Conservation (phyloP, 2,113 vertebrate genomes). For the Aplodontia rufa region DNA sequence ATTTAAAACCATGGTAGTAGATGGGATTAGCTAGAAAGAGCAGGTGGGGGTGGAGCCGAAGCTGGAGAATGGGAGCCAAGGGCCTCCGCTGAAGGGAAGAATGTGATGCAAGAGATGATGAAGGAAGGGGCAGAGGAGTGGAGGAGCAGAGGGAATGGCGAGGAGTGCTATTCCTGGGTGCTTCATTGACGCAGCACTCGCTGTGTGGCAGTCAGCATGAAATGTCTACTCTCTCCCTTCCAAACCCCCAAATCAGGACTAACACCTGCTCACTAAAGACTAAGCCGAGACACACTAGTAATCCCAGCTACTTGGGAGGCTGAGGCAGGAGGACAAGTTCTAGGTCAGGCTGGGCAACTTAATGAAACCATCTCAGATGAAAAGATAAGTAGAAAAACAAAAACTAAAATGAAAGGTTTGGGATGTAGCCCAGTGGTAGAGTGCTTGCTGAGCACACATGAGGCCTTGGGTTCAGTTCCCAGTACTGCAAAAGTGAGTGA, state of each 20-base stretch:
- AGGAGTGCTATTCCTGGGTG: neutral
- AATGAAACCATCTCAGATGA: neutral
- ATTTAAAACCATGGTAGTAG: neutral
- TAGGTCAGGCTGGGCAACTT: neutral
- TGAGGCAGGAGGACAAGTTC: neutral
- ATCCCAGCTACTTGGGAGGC: neutral
- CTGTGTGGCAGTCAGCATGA: neutral
- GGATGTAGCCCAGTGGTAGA: neutral
- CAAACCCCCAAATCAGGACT: neutral
- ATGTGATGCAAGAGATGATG: too few species aligned
- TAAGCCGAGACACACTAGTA: neutral
- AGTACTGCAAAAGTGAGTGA: neutral
- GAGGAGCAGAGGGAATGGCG: neutral
- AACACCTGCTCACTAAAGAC: neutral
- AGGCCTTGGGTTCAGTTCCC: neutral
- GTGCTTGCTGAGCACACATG: neutral
- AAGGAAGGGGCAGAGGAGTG: neutral
- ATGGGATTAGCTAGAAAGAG: neutral
- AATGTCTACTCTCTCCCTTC: neutral
- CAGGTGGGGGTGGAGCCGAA: neutral
- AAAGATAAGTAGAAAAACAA: neutral
- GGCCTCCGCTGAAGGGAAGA: neutral
- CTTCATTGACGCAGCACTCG: neutral
- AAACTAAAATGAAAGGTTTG: neutral
- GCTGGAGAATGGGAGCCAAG: neutral